Conservation (phyloP, 1,140 invertebrate genomes). For the Camponotus floridanus region DNA sequence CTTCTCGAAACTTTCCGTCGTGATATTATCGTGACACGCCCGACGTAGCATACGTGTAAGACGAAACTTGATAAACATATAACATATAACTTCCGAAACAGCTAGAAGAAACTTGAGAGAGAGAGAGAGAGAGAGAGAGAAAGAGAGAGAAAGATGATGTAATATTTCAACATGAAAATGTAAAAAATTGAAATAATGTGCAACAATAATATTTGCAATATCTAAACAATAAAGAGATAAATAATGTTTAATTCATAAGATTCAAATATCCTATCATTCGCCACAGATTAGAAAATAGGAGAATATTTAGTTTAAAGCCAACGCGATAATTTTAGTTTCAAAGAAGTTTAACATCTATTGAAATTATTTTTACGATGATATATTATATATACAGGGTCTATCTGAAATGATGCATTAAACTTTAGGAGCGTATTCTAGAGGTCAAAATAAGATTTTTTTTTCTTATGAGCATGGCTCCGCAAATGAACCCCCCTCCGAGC, state of each 20-base stretch:
- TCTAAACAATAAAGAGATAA: not conserved
- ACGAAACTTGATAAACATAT: constrained; percentile 44
- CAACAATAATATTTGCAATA: not conserved
- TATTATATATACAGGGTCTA: too few species aligned
- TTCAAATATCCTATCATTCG: not conserved
- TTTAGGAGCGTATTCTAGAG: too few species aligned
- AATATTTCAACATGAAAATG: not conserved
- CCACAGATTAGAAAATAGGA: not conserved
- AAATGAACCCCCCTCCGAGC: too few species aligned
- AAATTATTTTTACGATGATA: not conserved
- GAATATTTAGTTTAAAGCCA: not conserved
- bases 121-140: not conserved
- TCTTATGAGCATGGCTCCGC: too few species aligned
- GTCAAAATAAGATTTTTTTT: too few species aligned
- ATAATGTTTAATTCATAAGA: not conserved
- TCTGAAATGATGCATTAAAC: too few species aligned
- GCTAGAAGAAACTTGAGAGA: not conserved
- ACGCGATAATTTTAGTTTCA: not conserved
- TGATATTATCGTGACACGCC: not conserved
- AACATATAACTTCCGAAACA: constrained; percentile 26
- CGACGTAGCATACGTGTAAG: constrained; percentile 3
- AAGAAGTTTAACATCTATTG: constrained; percentile 25
- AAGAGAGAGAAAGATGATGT: not conserved
- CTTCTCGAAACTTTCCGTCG: constrained; percentile 39
- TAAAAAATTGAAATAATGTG: not conserved